These are phyloP conservation scores for Schizotus pectinicornis DNA, from an alignment of 2,888 invertebrate species.

Conservation along the genomic window DNA sequence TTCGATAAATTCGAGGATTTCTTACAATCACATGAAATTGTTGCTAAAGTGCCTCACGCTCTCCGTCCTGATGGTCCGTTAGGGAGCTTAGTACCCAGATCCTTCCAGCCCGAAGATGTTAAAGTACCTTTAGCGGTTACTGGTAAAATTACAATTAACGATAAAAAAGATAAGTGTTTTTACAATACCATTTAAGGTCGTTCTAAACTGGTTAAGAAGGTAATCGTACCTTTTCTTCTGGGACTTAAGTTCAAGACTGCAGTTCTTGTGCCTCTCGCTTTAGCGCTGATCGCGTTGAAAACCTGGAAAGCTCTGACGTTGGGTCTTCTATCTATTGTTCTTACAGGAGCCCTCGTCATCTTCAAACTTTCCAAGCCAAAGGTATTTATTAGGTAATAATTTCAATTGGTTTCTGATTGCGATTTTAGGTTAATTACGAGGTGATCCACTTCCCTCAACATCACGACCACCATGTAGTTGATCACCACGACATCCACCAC, in stretches of 20 bases:
- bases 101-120: slow-evolving; percentile 71
- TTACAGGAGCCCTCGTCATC: slow-evolving; percentile 84
- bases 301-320: slow-evolving; percentile 90
- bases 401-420: slow-evolving; percentile 42
- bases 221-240: slow-evolving; percentile 82
- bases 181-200: slow-evolving; percentile 61
- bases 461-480: slow-evolving; percentile 66
- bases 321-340: slow-evolving; percentile 81
- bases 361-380: slow-evolving; percentile 89
- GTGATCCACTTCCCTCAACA: slow-evolving; percentile 82
- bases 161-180: not conserved
- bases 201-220: slow-evolving; percentile 75
- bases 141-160: slow-evolving; percentile 38
- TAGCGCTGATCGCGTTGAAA: slow-evolving; percentile 83
- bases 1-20: slow-evolving; percentile 78
- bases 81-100: slow-evolving; percentile 68
- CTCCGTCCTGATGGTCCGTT: slow-evolving; percentile 64
- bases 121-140: slow-evolving; percentile 72
- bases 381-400: slow-evolving; percentile 52
- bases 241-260: slow-evolving; percentile 88
- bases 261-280: slow-evolving; percentile 79
- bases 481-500: slow-evolving; percentile 66
- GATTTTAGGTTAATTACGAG: slow-evolving; percentile 77
- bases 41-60: slow-evolving; percentile 75
- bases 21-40: slow-evolving; percentile 76